Evolutionary conservation across 2,113 vertebrate species (phyloP), one percentile per base, ranked within the genome.

Genomic region (Gila orcuttii): DNA sequence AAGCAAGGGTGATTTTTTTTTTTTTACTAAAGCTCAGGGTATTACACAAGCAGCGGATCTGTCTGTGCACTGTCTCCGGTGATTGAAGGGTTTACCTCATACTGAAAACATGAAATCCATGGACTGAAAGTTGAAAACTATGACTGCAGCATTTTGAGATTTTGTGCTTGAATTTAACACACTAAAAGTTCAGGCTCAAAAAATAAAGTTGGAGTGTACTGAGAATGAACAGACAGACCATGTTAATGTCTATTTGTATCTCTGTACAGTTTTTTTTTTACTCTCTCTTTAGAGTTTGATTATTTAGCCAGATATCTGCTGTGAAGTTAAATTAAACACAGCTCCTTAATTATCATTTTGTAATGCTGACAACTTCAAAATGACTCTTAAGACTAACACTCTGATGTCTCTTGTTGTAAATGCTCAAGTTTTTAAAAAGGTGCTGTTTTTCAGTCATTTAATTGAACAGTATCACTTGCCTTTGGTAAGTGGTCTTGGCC

Each of bases 11-110:
- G 31, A 66, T 79, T 23, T 3, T 42, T 85, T 79, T 23, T 3
- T 42, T 85, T 57, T 86, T 28, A 52, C 36, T 50, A 39, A 79
- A 74, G 82, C 59, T 66, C 66, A 39, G n/a, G 55, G 83, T 45
- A 8, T 69, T 59, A 69, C 36, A 47, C 60, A 86, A 64, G 50
- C 82, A 59, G 84, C 23, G 23, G 47, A 31, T 81, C 68, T 85
- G 83, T 39, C 69, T 45, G 60, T 28, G 8, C 25, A 66, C 59
- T 50, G 39, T 52, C 45, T 52, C 9, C 60, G 33, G 4, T 68
- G 45, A 83, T 83, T 55, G 66, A 83, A 71, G 64, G 62, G 19
- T 83, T 57, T 73, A 57, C 47, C 23, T 57, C 15, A 69, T 68
- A 33, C 62, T 52, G 17, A 52, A 47, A 79, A 79, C 23, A 36